phyloP scores from a whole-genome alignment of 2,113 vertebrate genomes.

The Embiotoca jacksoni region DNA sequence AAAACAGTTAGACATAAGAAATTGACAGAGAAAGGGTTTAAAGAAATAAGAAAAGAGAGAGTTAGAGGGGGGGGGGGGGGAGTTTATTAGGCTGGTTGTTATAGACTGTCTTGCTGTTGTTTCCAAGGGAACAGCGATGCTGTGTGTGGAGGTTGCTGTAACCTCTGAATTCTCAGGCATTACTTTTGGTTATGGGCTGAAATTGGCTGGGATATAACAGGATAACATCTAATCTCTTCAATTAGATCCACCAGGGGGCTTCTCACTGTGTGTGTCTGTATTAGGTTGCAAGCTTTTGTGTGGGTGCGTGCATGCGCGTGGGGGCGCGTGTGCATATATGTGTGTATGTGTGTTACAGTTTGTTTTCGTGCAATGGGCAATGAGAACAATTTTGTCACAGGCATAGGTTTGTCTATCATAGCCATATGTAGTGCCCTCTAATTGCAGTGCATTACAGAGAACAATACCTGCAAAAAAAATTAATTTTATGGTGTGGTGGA shows the following conservation, averaged over 20 bases:
- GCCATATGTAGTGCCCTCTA: conserved; percentile 37
- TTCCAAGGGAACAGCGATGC: conserved; percentile 76
- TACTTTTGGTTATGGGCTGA: conserved; percentile 78
- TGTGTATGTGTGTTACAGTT: background rate
- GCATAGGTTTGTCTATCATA: conserved; percentile 23
- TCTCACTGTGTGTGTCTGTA: conserved; percentile 55
- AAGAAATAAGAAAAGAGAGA: conserved; percentile 15
- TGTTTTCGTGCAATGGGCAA: conserved; percentile 16
- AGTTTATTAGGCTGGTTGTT: conserved; percentile 69
- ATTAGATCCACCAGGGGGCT: conserved; percentile 77
- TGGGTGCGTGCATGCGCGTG: background rate
- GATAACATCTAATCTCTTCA: conserved; percentile 84
- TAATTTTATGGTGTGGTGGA: conserved; percentile 5
- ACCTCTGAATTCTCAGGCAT: conserved; percentile 75
- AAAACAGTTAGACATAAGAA: conserved; percentile 12
- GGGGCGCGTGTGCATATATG: background rate
- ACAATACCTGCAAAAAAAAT: conserved; percentile 18
- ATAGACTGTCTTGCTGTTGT: conserved; percentile 72
- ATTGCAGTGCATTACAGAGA: conserved; percentile 25
- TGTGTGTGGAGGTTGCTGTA: conserved; percentile 68
- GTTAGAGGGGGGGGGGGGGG: background rate
- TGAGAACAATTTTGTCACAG: conserved; percentile 38
- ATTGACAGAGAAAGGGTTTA: conserved; percentile 20
- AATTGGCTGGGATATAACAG: conserved; percentile 80
- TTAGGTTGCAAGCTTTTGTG: conserved; percentile 10